These are phyloP conservation scores for Chelonia mydas DNA, from an alignment of 2,797 vertebrate genomes.

Conservation along the genomic window DNA sequence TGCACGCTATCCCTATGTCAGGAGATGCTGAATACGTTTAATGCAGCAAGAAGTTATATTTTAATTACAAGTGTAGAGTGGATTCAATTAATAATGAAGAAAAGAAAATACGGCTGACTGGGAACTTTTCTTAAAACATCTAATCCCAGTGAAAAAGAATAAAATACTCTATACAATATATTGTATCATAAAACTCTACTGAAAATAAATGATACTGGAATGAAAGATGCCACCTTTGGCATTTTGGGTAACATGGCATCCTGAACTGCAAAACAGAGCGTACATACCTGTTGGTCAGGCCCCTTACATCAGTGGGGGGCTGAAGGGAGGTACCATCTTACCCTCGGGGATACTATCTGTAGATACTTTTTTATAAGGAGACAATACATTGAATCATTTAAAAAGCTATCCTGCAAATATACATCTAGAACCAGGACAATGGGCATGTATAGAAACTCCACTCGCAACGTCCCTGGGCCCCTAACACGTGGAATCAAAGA, in stretches of 20 bases:
- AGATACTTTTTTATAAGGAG: neutral
- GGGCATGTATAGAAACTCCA: neutral
- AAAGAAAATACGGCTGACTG: neutral
- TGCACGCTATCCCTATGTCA: neutral
- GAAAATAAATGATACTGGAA: neutral
- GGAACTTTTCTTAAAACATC: rapidly evolving
- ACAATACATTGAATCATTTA: neutral
- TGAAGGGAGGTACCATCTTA: neutral
- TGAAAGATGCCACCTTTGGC: neutral
- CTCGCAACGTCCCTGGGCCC: neutral
- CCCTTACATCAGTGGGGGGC: neutral
- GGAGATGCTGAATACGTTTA: neutral
- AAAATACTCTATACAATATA: neutral
- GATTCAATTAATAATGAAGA: neutral
- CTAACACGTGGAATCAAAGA: neutral
- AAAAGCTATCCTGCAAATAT: rapidly evolving
- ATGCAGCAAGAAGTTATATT: neutral
- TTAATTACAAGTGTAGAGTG: neutral
- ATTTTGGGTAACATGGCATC: neutral
- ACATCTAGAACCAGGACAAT: rapidly evolving
- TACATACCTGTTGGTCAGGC: neutral
- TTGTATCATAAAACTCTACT: neutral
- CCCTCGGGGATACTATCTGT: neutral
- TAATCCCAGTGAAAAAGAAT: neutral
- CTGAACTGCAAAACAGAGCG: neutral